Conservation (phyloP, 2,888 invertebrate genomes). For the Tetropium fuscum region DNA sequence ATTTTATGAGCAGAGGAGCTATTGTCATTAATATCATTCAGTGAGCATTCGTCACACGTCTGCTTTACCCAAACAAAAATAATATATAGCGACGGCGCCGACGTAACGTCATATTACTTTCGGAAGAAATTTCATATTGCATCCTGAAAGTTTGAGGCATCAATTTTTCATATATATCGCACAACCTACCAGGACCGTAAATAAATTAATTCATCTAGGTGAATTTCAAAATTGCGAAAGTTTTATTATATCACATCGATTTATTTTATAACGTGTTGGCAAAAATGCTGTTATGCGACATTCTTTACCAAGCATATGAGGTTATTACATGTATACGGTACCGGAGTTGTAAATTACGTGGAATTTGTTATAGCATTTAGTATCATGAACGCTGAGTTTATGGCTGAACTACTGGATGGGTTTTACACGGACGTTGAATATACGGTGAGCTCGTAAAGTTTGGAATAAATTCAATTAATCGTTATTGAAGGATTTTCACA, state of each 20-base stretch:
- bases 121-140: constrained; percentile 15
- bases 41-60: no score
- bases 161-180: constrained; percentile 21
- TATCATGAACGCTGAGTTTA: no score
- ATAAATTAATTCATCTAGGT: constrained; percentile 5
- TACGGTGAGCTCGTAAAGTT: no score
- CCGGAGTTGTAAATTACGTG: not conserved
- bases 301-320: not conserved
- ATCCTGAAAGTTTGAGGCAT: constrained; percentile 18
- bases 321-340: not conserved
- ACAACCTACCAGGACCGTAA: constrained; percentile 4
- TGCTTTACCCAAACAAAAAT: constrained; percentile 11
- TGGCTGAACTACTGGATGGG: no score
- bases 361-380: no score
- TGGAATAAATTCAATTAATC: no score
- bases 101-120: constrained; percentile 10
- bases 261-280: constrained; percentile 7
- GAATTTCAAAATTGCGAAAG: constrained; percentile 14
- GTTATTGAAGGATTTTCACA: no score
- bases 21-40: no score
- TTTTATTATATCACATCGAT: constrained; percentile 9
- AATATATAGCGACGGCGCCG: no score
- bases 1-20: no score
- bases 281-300: not conserved
- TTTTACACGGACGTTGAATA: no score